phyloP scores from a whole-genome alignment of 2,888 invertebrate genomes.

The Daptonema setosum region DNA sequence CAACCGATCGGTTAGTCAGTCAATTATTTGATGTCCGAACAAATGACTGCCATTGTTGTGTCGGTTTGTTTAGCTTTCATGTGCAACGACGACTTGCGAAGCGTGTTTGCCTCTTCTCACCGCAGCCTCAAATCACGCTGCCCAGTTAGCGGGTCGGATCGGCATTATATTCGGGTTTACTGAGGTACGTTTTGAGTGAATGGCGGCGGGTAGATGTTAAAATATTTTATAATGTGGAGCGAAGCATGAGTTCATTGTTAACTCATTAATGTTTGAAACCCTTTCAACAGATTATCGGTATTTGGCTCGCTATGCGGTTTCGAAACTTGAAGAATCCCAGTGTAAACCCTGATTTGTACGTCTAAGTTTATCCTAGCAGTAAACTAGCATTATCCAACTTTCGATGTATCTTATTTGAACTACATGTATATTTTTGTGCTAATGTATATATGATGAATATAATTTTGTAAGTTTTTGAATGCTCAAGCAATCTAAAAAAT shows the following conservation, averaged over 20 bases:
- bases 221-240: too few relatives aligned
- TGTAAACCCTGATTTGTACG: neutral
- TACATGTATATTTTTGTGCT: too few relatives aligned
- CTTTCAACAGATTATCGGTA: constrained; percentile 64
- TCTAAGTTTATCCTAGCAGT: constrained; percentile 1
- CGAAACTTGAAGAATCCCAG: constrained; percentile 21
- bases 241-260: too few relatives aligned
- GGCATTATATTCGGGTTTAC: constrained; percentile 90
- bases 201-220: neutral
- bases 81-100: neutral
- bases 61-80: neutral
- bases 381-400: too few relatives aligned
- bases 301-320: constrained; percentile 84
- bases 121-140: constrained; percentile 23
- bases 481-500: too few relatives aligned
- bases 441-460: too few relatives aligned
- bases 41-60: neutral
- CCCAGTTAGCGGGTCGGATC: constrained; percentile 70
- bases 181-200: constrained; percentile 42
- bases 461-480: too few relatives aligned
- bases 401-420: too few relatives aligned
- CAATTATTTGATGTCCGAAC: too few relatives aligned
- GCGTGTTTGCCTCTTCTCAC: constrained; percentile 2
- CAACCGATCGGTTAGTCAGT: too few relatives aligned
- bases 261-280: constrained; percentile 2